Conservation (phyloP, 2,113 vertebrate species). For the Cottus gobio region DNA sequence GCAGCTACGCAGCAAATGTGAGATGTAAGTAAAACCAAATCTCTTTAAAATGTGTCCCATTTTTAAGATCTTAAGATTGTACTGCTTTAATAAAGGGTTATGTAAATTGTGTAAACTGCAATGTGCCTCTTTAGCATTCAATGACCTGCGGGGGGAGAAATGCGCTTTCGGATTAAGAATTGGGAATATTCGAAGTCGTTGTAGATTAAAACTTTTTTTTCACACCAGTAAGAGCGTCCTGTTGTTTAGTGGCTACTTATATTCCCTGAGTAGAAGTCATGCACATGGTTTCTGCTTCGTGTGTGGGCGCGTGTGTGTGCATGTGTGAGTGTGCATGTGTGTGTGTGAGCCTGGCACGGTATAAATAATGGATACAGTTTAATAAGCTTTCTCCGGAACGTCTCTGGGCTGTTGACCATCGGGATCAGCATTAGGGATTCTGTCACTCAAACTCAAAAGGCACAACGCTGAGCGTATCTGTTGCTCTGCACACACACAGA, state of each 20-base stretch:
- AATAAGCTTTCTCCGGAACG: slow-evolving; percentile 65
- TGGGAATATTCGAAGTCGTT: background rate
- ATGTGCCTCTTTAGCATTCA: background rate
- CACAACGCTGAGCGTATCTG: slow-evolving; percentile 59
- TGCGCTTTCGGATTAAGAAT: slow-evolving; percentile 5
- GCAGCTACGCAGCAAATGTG: background rate
- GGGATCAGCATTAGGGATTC: slow-evolving; percentile 67
- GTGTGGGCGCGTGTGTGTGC: slow-evolving; percentile 8
- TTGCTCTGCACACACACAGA: background rate
- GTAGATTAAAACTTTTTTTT: background rate
- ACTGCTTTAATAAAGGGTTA: no score
- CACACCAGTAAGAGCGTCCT: slow-evolving; percentile 1
- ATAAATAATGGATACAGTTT: slow-evolving; percentile 71
- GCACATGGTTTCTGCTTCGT: no score
- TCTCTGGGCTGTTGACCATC: slow-evolving; percentile 71
- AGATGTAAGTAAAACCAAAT: slow-evolving; percentile 53
- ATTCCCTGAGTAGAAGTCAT: slow-evolving; percentile 39
- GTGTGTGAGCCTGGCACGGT: background rate
- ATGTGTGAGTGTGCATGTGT: background rate
- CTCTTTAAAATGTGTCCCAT: background rate
- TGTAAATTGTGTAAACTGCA: background rate
- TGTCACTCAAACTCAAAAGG: slow-evolving; percentile 66
- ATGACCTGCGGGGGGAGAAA: background rate
- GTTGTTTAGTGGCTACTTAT: slow-evolving; percentile 46
- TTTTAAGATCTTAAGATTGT: background rate